Evolutionary conservation across 2,113 vertebrate genomes (phyloP).

Genomic region (Motacilla alba): DNA sequence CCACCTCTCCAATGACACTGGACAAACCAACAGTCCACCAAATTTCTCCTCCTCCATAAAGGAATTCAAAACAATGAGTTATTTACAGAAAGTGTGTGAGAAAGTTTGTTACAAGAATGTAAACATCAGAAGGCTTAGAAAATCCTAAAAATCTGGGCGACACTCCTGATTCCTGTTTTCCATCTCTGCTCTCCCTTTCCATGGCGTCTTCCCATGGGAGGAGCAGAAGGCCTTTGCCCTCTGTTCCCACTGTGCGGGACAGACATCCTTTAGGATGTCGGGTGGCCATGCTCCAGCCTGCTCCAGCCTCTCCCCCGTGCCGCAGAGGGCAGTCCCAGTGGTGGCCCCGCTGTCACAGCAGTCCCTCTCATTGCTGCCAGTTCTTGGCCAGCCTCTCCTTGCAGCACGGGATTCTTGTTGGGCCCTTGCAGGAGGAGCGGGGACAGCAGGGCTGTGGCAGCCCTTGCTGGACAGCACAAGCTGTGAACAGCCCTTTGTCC

Average conservation of each 20-base stretch:
- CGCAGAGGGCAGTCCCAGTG: rapidly evolving
- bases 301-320: neutral
- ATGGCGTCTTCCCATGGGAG: neutral
- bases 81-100: no score
- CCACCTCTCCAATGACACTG: no score
- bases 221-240: neutral
- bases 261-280: rapidly evolving
- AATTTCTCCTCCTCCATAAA: no score
- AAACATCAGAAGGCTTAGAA: no score
- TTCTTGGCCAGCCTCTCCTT: neutral
- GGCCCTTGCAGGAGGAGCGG: neutral
- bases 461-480: neutral
- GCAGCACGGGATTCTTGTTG: neutral
- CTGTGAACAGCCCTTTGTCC: constrained; percentile 11
- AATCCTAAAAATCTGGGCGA: no score
- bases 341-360: neutral
- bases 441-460: neutral
- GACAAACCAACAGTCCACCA: no score
- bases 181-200: neutral
- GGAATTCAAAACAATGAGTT: no score
- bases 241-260: neutral
- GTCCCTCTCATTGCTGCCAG: neutral
- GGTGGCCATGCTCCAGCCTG: rapidly evolving
- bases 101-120: no score
- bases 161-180: neutral